Evolutionary conservation across 1,140 invertebrate species (phyloP), one percentile per base, ranked within the genome.

Genomic region (Hestina assimilis): DNA sequence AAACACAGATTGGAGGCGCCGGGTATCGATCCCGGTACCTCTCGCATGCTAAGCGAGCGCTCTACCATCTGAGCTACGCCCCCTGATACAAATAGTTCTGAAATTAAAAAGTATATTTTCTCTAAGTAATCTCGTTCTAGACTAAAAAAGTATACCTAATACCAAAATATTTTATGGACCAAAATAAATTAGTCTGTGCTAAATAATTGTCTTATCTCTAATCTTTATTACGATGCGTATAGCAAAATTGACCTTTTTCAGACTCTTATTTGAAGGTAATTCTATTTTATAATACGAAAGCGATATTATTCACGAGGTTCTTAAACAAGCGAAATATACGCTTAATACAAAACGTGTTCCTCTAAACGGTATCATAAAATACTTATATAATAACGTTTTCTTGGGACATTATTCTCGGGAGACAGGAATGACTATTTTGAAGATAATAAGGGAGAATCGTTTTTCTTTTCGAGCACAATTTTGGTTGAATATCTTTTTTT

Each of bases 1-100:
- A 31, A 17, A 29, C 24, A 60, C 52, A 51, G 28, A 14, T 59
- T 67, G 65, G 60, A 67, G 65, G 60, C 65, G 65, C 60, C 60
- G 65, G 65, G 57, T 68, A 68, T 68, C 61, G 63, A 69, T 66
- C 59, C 63, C 66, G 63, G 66, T 66, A 66, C 66, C 64, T 66
- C 55, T 66, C 64, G 59, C 59, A 66, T 63, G 56, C 59, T 66
- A 66, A 66, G 64, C 63, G 59, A 57, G 59, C 59, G 59, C 59
- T 63, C 59, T 62, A 66, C 56, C 59, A 66, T 66, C 59, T 57
- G 59, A 59, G 59, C 59, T 59, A 63, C 59, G 56, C 59, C 59
- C 59, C 64, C 50, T n/a, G n/a, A n/a, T n/a, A n/a, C n/a, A n/a
- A n/a, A n/a, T n/a, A n/a, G n/a, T n/a, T n/a, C n/a, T n/a, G n/a